Evolutionary conservation across 2,797 vertebrate species (phyloP), one percentile per base, ranked within the genome.

Genomic region (Ctenosaura bakeri): DNA sequence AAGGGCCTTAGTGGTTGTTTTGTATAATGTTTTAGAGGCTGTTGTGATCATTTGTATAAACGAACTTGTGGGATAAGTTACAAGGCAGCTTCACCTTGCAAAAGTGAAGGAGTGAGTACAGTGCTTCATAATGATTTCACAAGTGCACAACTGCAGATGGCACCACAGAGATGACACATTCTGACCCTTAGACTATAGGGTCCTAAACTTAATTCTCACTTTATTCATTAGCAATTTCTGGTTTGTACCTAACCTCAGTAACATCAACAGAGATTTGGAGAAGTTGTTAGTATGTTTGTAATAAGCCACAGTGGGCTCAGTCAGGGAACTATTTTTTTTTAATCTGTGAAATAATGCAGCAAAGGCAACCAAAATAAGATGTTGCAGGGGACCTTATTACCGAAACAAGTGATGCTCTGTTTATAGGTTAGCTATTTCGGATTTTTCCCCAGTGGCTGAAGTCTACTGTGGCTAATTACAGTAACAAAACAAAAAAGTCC

Each of bases 291-390:
- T n/a, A 46, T 18, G 2, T 78, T 87, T 62, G 1, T 62, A 78
- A 78, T 26, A 77, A 77, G 85, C 26, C 85, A 86, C 85, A 77
- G 10, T 20, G 56, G 85, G 59, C 18, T 87, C 85, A 87, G 22
- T 78, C 64, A 64, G 26, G 38, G 26, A 78, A 42, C 16, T 24
- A 3, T 54, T 42, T 32, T 24, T 62, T 78, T 76, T 86, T 14
- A 16, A 20, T n/a, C 26, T 42, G 16, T 85, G 3, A 78, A 9
- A 56, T 32, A 82, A 82, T 35, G 8, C n/a, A 46, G 14, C 26
- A 46, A 38, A 77, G 18, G 32, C 16, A 86, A 22, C 14, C 10
- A 59, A 77, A 78, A 77, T 32, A 56, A 87, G 85, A 32, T 62
- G 56, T 62, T 64, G 73, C 74, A 62, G 35, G 29, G 85, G 85